Evolutionary conservation across 2,888 invertebrate genomes (phyloP).

Genomic region (Melipona bicolor): DNA sequence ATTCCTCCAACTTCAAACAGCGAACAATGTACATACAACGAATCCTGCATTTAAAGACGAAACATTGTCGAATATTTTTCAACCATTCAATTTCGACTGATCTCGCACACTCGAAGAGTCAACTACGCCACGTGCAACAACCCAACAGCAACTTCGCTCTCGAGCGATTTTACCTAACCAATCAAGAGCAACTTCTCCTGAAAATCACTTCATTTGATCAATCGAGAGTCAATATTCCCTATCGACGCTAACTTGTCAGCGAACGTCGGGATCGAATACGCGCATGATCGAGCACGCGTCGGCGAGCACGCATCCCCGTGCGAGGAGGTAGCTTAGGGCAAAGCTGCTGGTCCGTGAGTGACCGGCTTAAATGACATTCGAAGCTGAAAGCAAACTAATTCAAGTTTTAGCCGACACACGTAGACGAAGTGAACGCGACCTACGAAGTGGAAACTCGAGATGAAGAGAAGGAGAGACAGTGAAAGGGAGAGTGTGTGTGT

Average conservation of each 20-base stretch:
- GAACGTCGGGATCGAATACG: background rate
- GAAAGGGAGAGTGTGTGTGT: background rate
- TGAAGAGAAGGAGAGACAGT: background rate
- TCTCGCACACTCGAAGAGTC: background rate
- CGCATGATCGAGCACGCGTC: background rate
- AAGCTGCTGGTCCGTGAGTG: slow-evolving; percentile 13
- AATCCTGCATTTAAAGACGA: no score
- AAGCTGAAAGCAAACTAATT: slow-evolving; percentile 74
- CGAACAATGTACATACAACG: no score
- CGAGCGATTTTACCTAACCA: background rate
- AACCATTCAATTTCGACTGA: background rate
- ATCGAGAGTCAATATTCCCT: background rate
- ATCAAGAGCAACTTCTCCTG: background rate
- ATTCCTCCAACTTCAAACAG: no score
- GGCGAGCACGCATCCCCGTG: background rate
- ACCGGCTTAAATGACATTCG: slow-evolving; percentile 65
- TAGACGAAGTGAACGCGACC: slow-evolving; percentile 29
- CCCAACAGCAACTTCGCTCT: background rate
- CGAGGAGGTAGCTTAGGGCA: background rate
- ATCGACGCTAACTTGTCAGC: slow-evolving; percentile 16
- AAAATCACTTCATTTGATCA: background rate
- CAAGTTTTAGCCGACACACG: slow-evolving; percentile 72
- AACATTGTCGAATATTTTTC: no score
- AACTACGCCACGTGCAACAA: background rate
- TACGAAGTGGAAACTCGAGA: slow-evolving; percentile 64